Evolutionary conservation across 2,888 invertebrate genomes (phyloP), one percentile per base, ranked within the genome.

Genomic region (Chloroclysta siterata): DNA sequence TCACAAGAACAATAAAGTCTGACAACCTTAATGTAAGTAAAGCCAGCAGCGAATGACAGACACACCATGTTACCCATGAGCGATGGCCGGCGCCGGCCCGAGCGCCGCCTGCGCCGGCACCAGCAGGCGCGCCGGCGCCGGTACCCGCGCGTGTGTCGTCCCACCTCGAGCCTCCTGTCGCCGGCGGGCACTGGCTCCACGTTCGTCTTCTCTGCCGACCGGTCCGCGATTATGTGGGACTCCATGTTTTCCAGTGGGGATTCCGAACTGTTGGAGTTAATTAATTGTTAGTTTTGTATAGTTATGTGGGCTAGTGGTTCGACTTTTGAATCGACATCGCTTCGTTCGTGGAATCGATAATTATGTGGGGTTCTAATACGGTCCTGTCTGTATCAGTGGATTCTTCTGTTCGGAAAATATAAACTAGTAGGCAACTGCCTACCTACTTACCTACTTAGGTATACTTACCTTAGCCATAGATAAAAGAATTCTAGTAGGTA

Each of bases 1-100:
- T n/a, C n/a, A n/a, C n/a, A n/a, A n/a, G n/a, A n/a, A n/a, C n/a
- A n/a, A n/a, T n/a, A n/a, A n/a, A n/a, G n/a, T n/a, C n/a, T n/a
- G n/a, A n/a, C n/a, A n/a, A n/a, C n/a, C n/a, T n/a, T n/a, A n/a
- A n/a, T n/a, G n/a, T n/a, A n/a, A 8, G 41, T 36, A 60, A 66
- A 84, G 79, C 71, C 57, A 76, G 83, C 83, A 85, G 80, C 81
- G 82, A 77, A 75, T 76, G 83, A 84, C 73, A 85, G 85, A 93
- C 92, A 93, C 91, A 93, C 92, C 92, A 78, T 90, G 92, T 90
- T 91, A 91, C 91, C 92, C 89, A 90, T 89, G 88, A 88, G 88
- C 72, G 84, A 80, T 83, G 87, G 68, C 71, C 89, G 89, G 79
- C 89, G 89, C 65, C 88, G 88, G 87, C 87, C 87, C 77, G 86